phyloP scores from a whole-genome alignment of 2,888 invertebrate species.

The Zele albiditarsus region DNA sequence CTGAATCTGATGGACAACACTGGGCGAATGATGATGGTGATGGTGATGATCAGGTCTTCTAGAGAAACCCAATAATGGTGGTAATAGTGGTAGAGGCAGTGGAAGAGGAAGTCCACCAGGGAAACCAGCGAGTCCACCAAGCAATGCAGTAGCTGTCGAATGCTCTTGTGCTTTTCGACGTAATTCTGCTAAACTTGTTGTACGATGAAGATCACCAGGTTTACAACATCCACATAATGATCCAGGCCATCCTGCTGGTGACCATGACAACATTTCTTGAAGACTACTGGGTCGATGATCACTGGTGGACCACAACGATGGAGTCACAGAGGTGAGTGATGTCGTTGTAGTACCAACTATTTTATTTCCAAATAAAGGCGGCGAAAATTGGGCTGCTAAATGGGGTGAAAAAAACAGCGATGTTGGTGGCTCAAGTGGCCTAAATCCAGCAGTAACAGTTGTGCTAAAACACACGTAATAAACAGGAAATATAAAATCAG shows the following conservation, averaged over 20 bases:
- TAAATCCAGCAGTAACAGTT: conserved; percentile 76
- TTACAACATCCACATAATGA: conserved; percentile 64
- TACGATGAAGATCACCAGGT: conserved; percentile 70
- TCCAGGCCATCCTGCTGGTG: conserved; percentile 70
- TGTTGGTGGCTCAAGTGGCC: conserved; percentile 75
- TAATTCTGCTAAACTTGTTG: conserved; percentile 91
- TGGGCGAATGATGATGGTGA: conserved; percentile 70
- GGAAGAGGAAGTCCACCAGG: conserved; percentile 70
- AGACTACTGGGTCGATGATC: conserved; percentile 69
- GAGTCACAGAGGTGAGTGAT: conserved; percentile 67
- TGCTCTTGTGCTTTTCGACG: conserved; percentile 96
- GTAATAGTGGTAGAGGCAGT: conserved; percentile 74
- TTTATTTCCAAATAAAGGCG: conserved; percentile 80
- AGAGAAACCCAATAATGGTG: conserved; percentile 73
- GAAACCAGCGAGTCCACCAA: conserved; percentile 66
- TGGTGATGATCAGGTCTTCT: conserved; percentile 72
- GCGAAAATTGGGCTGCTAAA: conserved; percentile 84
- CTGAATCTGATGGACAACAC: conserved; percentile 68
- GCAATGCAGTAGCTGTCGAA: conserved; percentile 81
- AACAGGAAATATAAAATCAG: neutral
- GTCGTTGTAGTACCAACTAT: conserved; percentile 73
- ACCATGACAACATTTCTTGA: conserved; percentile 70
- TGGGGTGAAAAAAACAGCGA: conserved; percentile 90
- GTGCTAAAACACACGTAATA: conserved; percentile 68
- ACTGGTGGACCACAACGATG: conserved; percentile 73